phyloP scores from a whole-genome alignment of 1,140 invertebrate species.

The Dendroctonus valens region DNA sequence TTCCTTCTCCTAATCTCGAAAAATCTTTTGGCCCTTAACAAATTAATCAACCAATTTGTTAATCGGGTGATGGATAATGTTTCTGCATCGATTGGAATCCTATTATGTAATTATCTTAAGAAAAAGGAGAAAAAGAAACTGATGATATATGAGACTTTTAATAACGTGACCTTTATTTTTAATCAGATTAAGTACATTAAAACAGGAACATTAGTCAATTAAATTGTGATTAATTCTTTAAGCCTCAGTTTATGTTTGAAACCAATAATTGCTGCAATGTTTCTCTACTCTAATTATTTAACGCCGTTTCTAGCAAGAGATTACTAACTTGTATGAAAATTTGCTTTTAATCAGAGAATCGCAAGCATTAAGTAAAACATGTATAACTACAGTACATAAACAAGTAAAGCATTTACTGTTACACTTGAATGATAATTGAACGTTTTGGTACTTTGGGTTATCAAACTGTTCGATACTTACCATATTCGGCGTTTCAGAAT shows the following conservation, averaged over 20 bases:
- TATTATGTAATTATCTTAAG: conserved; percentile 8
- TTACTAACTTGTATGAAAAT: background rate
- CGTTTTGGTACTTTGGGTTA: conserved; percentile 2
- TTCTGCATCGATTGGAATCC: conserved; percentile 12
- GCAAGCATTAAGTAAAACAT: background rate
- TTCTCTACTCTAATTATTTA: background rate
- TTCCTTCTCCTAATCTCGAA: conserved; percentile 19
- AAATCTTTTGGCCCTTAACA: conserved; percentile 13
- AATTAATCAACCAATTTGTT: conserved; percentile 23
- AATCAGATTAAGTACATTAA: too few relatives aligned
- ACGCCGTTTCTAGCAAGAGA: background rate
- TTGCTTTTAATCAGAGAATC: conserved; percentile 4
- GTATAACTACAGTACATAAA: background rate
- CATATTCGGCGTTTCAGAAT: background rate
- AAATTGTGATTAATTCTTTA: too few relatives aligned
- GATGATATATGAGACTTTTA: too few relatives aligned
- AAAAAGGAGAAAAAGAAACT: background rate
- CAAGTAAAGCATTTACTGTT: background rate
- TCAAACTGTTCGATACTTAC: background rate
- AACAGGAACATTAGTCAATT: too few relatives aligned
- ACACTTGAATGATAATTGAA: background rate
- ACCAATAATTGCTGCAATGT: too few relatives aligned
- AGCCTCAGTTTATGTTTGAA: too few relatives aligned
- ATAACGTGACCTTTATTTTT: too few relatives aligned
- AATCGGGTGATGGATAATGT: conserved; percentile 20